phyloP scores from a whole-genome alignment of 1,140 invertebrate genomes.

The Drosophila repleta region DNA sequence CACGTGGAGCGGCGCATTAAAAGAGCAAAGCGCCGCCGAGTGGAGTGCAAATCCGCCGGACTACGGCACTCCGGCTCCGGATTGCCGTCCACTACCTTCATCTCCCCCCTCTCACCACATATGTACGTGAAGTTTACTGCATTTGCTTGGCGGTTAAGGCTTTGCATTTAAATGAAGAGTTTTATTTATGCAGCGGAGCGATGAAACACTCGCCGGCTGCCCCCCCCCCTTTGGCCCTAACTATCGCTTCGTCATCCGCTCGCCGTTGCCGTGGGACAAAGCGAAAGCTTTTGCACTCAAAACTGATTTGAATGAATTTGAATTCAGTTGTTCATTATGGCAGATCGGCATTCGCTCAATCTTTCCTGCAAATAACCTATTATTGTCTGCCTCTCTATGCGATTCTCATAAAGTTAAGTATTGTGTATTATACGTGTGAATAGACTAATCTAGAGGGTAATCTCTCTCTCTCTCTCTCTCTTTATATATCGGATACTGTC shows the following conservation, averaged over 20 bases:
- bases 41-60: constrained; percentile 9
- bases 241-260: background rate
- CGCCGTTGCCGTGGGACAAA: background rate
- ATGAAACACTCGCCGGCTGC: constrained; percentile 3
- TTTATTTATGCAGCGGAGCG: constrained; percentile 57
- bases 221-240: background rate
- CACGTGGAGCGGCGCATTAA: constrained; percentile 23
- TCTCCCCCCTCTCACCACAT: constrained; percentile 11
- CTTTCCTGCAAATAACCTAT: too few relatives aligned
- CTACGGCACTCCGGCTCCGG: background rate
- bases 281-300: background rate
- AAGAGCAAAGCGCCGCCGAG: background rate
- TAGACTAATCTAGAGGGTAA: background rate
- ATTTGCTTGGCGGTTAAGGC: constrained; percentile 51
- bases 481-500: too few relatives aligned
- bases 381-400: background rate
- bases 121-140: constrained; percentile 53
- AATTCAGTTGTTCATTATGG: background rate
- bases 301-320: background rate
- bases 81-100: background rate
- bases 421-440: background rate
- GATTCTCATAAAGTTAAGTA: background rate
- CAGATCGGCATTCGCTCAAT: background rate
- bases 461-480: background rate
- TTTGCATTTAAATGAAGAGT: constrained; percentile 64